Percentiles rank a stretch among this genome's conserved stretches.
These are phyloP conservation scores for Chrysolina americana DNA, from an alignment of 2,888 invertebrate species.

Conservation along the genomic window DNA sequence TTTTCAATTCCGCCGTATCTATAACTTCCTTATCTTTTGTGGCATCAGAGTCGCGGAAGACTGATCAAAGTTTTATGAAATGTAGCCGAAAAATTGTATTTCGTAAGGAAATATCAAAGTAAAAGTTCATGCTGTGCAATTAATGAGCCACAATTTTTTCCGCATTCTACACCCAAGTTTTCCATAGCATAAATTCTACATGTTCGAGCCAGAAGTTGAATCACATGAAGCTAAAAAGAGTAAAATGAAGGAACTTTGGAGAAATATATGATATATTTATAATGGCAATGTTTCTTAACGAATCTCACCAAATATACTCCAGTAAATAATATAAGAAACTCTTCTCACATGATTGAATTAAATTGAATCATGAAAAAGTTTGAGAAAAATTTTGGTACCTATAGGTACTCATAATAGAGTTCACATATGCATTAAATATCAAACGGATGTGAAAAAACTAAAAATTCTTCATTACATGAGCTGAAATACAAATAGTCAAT, in stretches of 20 bases:
- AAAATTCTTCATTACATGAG: no score
- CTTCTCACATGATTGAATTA: no score
- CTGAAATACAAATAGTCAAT: no score
- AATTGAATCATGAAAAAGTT: no score
- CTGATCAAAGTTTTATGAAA: conserved; percentile 19
- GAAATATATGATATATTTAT: neutral
- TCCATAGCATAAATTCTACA: neutral
- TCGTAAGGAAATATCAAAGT: neutral
- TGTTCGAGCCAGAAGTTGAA: neutral
- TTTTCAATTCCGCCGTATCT: neutral
- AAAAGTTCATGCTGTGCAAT: conserved; percentile 21
- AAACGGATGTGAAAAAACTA: no score
- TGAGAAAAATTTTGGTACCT: no score
- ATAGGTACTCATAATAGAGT: no score
- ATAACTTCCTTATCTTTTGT: neutral
- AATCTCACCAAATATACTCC: no score
- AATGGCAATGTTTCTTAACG: no score
- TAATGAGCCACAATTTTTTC: conserved; percentile 18
- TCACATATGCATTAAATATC: no score
- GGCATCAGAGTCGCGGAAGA: neutral
- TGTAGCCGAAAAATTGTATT: neutral
- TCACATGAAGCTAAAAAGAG: neutral
- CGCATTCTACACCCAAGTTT: conserved; percentile 6
- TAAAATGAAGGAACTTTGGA: neutral
- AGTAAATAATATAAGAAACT: no score